A percentile compares a stretch with the other conserved stretches of the same genome.
These are phyloP conservation scores for Chironomus striatipennis DNA, from an alignment of 1,140 invertebrate genomes.

Conservation along the genomic window DNA sequence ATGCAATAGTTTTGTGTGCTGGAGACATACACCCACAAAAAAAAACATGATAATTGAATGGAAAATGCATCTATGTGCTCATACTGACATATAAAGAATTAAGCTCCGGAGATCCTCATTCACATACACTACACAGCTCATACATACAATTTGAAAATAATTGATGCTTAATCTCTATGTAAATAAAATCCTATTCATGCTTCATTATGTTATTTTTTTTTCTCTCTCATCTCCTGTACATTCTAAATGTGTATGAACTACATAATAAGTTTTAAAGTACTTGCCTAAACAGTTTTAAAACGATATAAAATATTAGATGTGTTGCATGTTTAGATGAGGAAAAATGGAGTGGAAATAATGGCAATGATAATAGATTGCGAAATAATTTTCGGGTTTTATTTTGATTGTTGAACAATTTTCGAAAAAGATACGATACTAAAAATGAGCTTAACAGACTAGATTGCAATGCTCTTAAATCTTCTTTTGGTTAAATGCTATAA, in stretches of 20 bases:
- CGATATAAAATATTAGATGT: too few species aligned
- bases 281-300: not conserved
- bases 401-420: too few species aligned
- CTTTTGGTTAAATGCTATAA: too few species aligned
- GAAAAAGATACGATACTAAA: too few species aligned
- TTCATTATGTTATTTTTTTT: conserved; percentile 9
- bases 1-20: not conserved
- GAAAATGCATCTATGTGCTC: not conserved
- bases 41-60: conserved; percentile 21
- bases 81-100: not conserved
- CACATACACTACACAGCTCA: not conserved
- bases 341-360: too few species aligned
- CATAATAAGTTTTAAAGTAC: conserved; percentile 16
- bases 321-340: too few species aligned
- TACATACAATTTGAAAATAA: not conserved
- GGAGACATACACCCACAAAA: conserved; percentile 1
- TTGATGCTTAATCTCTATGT: conserved; percentile 23
- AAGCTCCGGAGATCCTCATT: conserved; percentile 1
- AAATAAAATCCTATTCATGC: conserved; percentile 22
- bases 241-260: not conserved
- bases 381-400: too few species aligned
- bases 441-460: too few species aligned
- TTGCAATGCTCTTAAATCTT: too few species aligned
- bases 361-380: too few species aligned
- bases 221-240: not conserved